Evolutionary conservation across 1,140 invertebrate genomes (phyloP), one percentile per base, ranked within the genome.

Genomic region (Mercenaria mercenaria): DNA sequence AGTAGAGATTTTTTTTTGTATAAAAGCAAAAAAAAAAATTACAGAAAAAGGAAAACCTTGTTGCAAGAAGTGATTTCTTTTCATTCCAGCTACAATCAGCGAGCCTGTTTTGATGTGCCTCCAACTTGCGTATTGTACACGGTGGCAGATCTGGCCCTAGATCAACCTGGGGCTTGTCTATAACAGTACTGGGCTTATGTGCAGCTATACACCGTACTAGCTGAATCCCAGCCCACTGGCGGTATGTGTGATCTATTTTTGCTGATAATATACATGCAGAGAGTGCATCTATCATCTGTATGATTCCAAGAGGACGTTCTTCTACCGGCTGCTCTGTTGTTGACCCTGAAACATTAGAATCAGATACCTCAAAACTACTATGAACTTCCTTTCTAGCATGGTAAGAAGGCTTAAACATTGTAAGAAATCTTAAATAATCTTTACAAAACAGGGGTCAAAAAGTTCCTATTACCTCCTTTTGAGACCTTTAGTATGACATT

Each of bases 161-260:
- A 85, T 96, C 95, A 41, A 93, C 93, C 74, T 93, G 90, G 29
- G 92, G 92, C 6, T 91, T 83, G 59, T 23, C 15, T 34, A 56
- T 56, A 34, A 34, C 18, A 11, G 47, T 41, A 18, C 56, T 61
- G 50, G 90, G 47, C 29, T 88, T 88, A 79, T 94, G 92, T 47
- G 92, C 91, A 10, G 95, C 93, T 26, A 95, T 91, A 41, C 92
- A 93, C 83, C 94, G 91, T 29, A 96, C 97, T 83, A 97, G 94
- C 91, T 97, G 97, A 89, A 97, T 96, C 20, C 96, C 95, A 1
- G 97, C 97, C 97, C 97, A 97, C 93, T 97, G 96, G 79, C 97
- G 95, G 92, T 97, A 96, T 34, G 94, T 93, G 13, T 95, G 92
- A 80, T 95, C 92, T 13, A 97, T 93, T 64, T 96, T 94, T 15